These are phyloP conservation scores for Ophion ventricosus DNA, from an alignment of 2,888 invertebrate genomes.

Conservation along the genomic window DNA sequence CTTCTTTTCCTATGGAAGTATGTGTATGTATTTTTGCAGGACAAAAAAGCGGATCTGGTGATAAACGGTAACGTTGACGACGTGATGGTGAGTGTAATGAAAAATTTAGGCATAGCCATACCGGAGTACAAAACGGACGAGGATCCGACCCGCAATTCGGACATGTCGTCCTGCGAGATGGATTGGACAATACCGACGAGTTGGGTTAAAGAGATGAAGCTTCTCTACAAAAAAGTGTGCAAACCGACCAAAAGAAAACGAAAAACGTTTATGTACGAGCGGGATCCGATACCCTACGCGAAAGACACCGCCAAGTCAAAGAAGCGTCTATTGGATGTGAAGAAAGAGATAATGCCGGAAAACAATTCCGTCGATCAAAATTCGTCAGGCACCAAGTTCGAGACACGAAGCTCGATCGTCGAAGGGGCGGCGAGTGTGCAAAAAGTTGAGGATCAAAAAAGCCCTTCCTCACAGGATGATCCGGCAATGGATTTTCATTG, in stretches of 20 bases:
- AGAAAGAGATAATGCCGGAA: constrained; percentile 46
- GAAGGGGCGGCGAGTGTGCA: not conserved
- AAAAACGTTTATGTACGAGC: constrained; percentile 81
- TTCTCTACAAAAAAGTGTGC: constrained; percentile 85
- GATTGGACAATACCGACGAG: constrained; percentile 90
- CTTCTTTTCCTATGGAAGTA: too few species aligned
- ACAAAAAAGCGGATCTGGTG: constrained; percentile 94
- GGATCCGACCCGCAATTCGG: constrained; percentile 88
- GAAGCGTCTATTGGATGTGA: constrained; percentile 62
- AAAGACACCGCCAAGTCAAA: constrained; percentile 68
- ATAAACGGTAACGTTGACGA: constrained; percentile 96
- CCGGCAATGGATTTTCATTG: constrained; percentile 37
- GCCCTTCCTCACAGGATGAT: constrained; percentile 17
- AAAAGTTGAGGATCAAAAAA: constrained; percentile 28
- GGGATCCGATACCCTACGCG: constrained; percentile 74
- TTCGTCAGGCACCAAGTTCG: constrained; percentile 44
- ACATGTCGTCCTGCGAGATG: constrained; percentile 83
- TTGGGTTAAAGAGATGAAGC: constrained; percentile 86
- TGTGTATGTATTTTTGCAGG: constrained; percentile 85
- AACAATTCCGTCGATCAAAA: constrained; percentile 47
- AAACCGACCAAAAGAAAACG: constrained; percentile 82
- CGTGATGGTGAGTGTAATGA: constrained; percentile 90
- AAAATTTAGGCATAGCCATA: constrained; percentile 89
- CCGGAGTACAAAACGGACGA: constrained; percentile 87
- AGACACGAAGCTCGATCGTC: not conserved